A percentile compares a stretch with the other conserved stretches of the same genome.
phyloP scores from a whole-genome alignment of 2,888 invertebrate genomes.

The Sesia bembeciformis region DNA sequence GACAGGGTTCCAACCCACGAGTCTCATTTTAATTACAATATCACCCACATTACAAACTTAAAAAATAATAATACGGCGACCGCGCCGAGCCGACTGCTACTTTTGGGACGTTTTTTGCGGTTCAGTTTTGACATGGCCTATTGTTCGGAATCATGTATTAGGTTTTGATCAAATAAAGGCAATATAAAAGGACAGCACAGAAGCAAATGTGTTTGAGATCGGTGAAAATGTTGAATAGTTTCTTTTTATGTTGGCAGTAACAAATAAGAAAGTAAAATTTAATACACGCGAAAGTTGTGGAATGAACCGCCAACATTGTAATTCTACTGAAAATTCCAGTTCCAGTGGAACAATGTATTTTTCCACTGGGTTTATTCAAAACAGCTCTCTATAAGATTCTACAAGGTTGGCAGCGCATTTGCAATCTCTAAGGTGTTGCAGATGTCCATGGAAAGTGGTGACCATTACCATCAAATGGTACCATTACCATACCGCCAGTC shows the following conservation, averaged over 20 bases:
- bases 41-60: constrained; percentile 67
- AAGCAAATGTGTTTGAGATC: constrained; percentile 7
- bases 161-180: constrained; percentile 6
- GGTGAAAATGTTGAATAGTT: constrained; percentile 3
- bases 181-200: constrained; percentile 7
- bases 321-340: no score
- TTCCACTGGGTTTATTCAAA: no score
- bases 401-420: no score
- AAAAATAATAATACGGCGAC: constrained; percentile 19
- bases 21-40: constrained; percentile 70
- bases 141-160: constrained; percentile 5
- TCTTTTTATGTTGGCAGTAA: neutral
- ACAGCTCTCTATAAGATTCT: no score
- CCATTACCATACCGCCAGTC: no score
- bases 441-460: no score
- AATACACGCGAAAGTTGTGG: no score
- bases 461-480: no score
- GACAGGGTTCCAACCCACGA: constrained; percentile 52
- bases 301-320: no score
- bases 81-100: constrained; percentile 32
- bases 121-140: constrained; percentile 12
- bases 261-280: no score
- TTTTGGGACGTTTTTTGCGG: constrained; percentile 24
- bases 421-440: no score
- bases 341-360: no score